Conservation (phyloP, 2,113 vertebrate genomes). For the Nibea albiflora region DNA sequence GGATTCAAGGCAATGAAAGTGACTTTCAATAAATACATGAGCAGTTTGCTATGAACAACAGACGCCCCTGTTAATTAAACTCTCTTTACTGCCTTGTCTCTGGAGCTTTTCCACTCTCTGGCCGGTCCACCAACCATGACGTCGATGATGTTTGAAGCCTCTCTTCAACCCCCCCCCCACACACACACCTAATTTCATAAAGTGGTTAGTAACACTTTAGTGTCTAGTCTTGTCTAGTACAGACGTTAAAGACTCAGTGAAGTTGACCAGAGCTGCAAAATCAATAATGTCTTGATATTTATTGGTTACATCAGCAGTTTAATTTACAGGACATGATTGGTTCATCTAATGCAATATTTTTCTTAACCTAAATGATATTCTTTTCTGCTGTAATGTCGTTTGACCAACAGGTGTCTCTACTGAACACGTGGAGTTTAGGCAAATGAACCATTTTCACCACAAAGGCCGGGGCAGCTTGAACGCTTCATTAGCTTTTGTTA, state of each 20-base stretch:
- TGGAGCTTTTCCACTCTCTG: neutral
- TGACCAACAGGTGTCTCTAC: conserved; percentile 16
- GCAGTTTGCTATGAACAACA: neutral
- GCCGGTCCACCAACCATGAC: neutral
- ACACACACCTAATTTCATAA: too few relatives aligned
- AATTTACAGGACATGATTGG: conserved; percentile 7
- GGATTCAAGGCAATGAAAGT: neutral
- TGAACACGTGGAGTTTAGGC: neutral
- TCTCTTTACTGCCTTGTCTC: neutral
- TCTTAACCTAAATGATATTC: neutral
- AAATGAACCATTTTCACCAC: neutral
- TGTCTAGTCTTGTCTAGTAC: too few relatives aligned
- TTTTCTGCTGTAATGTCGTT: neutral
- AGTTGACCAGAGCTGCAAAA: neutral
- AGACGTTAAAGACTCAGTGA: neutral
- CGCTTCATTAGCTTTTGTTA: neutral
- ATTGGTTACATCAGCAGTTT: conserved; percentile 39
- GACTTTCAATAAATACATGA: neutral
- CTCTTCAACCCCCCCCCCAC: too few relatives aligned
- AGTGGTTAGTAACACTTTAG: too few relatives aligned
- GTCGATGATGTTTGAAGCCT: neutral
- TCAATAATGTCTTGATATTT: conserved; percentile 3
- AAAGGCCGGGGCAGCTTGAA: neutral
- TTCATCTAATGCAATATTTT: neutral
- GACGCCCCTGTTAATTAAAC: neutral